phyloP scores from a whole-genome alignment of 2,888 invertebrate species.

The Deilephila elpenor region DNA sequence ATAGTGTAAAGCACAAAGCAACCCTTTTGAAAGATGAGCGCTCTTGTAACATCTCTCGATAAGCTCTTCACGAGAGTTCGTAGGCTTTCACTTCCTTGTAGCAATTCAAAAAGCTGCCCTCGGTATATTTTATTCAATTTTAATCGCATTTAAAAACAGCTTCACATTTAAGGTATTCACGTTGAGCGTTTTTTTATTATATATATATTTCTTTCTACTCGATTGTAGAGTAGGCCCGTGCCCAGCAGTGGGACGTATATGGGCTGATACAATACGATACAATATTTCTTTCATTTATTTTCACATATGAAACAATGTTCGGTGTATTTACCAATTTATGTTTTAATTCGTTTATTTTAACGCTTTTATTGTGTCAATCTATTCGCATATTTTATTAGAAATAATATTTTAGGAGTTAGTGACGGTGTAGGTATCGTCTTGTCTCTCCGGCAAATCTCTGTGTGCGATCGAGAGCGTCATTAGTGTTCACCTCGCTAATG shows the following conservation, averaged over 20 bases:
- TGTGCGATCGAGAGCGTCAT: constrained; percentile 72
- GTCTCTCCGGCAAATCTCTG: constrained; percentile 60
- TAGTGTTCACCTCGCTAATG: constrained; percentile 77
- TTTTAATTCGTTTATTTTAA: not conserved
- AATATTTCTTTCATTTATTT: too few species aligned
- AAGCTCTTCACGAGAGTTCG: constrained; percentile 58
- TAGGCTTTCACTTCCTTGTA: constrained; percentile 32
- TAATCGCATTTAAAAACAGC: not conserved
- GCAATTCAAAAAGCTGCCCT: not conserved
- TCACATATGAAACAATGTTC: too few species aligned
- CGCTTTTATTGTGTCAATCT: not conserved
- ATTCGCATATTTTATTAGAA: not conserved
- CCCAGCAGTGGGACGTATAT: too few species aligned
- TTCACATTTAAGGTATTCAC: not conserved
- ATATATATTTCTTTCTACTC: too few species aligned
- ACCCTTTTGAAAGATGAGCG: constrained; percentile 71
- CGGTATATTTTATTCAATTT: not conserved
- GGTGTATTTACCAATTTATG: too few species aligned
- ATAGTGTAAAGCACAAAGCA: constrained; percentile 74
- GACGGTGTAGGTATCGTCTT: constrained; percentile 49
- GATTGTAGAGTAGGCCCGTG: too few species aligned
- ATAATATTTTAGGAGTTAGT: not conserved
- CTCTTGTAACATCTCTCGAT: constrained; percentile 74
- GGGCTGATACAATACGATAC: too few species aligned
- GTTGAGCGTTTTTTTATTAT: too few species aligned